Percentiles rank a stretch among this genome's conserved stretches.
Evolutionary conservation across 2,797 vertebrate genomes (phyloP).

Genomic region (Falco biarmicus): DNA sequence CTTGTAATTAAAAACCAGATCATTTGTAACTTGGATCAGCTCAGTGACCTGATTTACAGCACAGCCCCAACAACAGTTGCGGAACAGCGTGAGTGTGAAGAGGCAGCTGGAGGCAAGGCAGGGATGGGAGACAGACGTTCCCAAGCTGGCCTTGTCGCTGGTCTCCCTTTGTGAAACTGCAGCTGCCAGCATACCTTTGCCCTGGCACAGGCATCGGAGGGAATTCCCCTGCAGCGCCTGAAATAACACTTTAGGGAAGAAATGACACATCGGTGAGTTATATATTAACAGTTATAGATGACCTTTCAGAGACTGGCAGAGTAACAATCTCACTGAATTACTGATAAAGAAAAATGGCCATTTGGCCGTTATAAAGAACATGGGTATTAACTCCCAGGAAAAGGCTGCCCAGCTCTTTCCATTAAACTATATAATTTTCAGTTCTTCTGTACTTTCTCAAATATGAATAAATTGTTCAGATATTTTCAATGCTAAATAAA

Average conservation of each 20-base stretch:
- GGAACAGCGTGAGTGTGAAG: neutral
- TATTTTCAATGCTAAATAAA: neutral
- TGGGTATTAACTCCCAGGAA: neutral
- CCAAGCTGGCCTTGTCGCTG: neutral
- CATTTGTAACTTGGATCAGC: neutral
- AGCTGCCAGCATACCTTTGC: neutral
- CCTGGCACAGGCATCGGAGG: neutral
- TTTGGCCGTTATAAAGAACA: neutral
- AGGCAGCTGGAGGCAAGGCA: neutral
- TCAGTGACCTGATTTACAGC: neutral
- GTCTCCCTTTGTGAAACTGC: neutral
- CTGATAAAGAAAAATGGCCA: neutral
- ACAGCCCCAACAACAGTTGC: neutral
- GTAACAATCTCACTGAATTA: neutral
- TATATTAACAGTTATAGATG: neutral
- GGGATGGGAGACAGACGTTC: neutral
- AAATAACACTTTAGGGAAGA: constrained; percentile 26
- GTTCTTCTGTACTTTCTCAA: neutral
- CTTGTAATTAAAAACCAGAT: neutral
- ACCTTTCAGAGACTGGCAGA: neutral
- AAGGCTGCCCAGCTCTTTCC: neutral
- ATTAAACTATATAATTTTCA: neutral
- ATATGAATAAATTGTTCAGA: neutral
- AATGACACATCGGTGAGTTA: constrained; percentile 7
- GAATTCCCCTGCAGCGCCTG: constrained; percentile 8